Evolutionary conservation across 2,113 vertebrate species (phyloP), one percentile per base, ranked within the genome.

Genomic region (Takifugu flavidus): DNA sequence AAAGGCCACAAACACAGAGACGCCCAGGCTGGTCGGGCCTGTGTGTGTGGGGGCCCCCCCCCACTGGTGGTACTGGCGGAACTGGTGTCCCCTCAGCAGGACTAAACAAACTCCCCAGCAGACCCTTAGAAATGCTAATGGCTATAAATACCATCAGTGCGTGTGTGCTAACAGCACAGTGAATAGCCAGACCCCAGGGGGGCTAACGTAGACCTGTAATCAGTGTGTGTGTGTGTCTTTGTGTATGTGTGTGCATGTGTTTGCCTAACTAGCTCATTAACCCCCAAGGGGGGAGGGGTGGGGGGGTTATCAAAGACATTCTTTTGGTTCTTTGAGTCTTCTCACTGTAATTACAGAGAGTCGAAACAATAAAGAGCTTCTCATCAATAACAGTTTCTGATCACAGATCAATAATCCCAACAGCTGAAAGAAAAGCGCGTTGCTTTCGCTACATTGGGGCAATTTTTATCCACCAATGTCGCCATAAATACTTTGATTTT

Each of bases 281-380:
- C 66, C 82, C 65, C 71, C 13, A 61, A 67, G 74, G 70, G 65
- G 20, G 20, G 29, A 13, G 15, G 52, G 69, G 3, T 45, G 52
- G 70, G 65, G 69, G 57, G 62, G 74, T 82, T 77, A 89, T 88
- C 83, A 88, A 87, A 89, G 85, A 69, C 85, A 89, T 88, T 87
- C 85, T 83, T 87, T 44, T 59, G 74, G 72, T 71, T 77, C 77
- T 78, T 63, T 80, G 77, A 73, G 61, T 79, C 70, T 72, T 82
- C 75, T 76, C 71, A 70, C 56, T 65, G 59, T 82, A 78, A 60
- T 65, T 42, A 67, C 62, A 62, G 46, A 64, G 43, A 54, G 58
- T 61, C 28, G 50, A 67, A 52, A 10, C 53, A n/a, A 53, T 34
- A 49, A 75, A 56, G 20, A 20, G 20, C 20, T 20, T 20, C 20